These are phyloP conservation scores for Peromyscus leucopus DNA, from an alignment of 2,113 vertebrate species.

Conservation along the genomic window DNA sequence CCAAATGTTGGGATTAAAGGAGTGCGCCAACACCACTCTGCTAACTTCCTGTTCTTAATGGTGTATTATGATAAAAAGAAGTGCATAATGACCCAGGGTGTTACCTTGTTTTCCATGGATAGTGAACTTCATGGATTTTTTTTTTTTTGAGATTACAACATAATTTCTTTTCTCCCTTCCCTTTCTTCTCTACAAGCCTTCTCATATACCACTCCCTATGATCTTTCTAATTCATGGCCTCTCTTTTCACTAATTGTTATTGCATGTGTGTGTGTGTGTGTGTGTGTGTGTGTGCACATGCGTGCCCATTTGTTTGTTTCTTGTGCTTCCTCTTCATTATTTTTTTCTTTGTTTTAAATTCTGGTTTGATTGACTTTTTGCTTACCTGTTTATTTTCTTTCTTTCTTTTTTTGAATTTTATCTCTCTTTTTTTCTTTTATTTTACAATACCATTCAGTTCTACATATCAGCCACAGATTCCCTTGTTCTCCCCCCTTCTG, in stretches of 20 bases:
- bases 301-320: not conserved
- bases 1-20: no score
- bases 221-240: not conserved
- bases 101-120: not conserved
- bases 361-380: not conserved
- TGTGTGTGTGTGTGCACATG: not conserved
- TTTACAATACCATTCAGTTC: no score
- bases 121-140: not conserved
- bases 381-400: not conserved
- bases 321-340: not conserved
- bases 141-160: not conserved
- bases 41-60: not conserved
- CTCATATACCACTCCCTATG: accelerated
- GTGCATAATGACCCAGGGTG: not conserved
- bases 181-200: not conserved
- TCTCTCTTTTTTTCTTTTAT: no score
- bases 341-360: not conserved
- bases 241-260: not conserved
- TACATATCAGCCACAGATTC: no score
- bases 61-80: not conserved
- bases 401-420: no score
- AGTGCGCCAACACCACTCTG: no score
- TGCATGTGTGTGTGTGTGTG: not conserved
- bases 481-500: no score
- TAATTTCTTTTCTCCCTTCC: not conserved